A percentile compares a stretch with the other conserved stretches of the same genome.
phyloP scores from a whole-genome alignment of 2,113 vertebrate species.

The Tragelaphus imberbis region DNA sequence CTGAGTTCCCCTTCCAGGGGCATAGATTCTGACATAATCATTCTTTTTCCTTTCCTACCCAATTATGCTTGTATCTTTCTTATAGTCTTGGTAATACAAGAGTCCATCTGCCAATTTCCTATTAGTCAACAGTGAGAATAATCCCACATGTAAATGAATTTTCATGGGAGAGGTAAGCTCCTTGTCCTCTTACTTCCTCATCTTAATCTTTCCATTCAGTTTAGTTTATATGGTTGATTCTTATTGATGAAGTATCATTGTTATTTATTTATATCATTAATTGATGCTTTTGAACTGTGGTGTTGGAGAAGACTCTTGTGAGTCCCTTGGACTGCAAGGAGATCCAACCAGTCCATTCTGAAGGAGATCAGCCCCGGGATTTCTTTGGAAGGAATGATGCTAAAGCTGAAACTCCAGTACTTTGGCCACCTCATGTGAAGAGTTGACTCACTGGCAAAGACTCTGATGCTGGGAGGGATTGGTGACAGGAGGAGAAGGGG shows the following conservation, averaged over 20 bases:
- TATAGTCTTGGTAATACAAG: not conserved
- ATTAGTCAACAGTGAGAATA: not conserved
- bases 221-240: slow-evolving; percentile 35
- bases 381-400: too few species aligned
- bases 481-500: too few species aligned
- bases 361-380: too few species aligned
- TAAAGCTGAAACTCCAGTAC: too few species aligned
- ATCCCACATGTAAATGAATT: not conserved
- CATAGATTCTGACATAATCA: not conserved
- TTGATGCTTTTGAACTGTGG: too few species aligned
- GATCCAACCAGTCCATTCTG: too few species aligned
- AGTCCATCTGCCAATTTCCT: not conserved
- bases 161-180: not conserved
- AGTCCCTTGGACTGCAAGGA: too few species aligned
- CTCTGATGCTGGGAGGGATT: too few species aligned
- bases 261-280: slow-evolving; percentile 66
- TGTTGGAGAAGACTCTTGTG: not conserved
- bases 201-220: not conserved
- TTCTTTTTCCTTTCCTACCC: not conserved
- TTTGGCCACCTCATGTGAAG: too few species aligned
- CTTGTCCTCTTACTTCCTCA: not conserved
- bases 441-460: too few species aligned
- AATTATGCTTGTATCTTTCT: not conserved
- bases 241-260: slow-evolving; percentile 65
- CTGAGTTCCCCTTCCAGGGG: not conserved